phyloP scores from a whole-genome alignment of 1,140 invertebrate species.

The Bombus cullumanus region DNA sequence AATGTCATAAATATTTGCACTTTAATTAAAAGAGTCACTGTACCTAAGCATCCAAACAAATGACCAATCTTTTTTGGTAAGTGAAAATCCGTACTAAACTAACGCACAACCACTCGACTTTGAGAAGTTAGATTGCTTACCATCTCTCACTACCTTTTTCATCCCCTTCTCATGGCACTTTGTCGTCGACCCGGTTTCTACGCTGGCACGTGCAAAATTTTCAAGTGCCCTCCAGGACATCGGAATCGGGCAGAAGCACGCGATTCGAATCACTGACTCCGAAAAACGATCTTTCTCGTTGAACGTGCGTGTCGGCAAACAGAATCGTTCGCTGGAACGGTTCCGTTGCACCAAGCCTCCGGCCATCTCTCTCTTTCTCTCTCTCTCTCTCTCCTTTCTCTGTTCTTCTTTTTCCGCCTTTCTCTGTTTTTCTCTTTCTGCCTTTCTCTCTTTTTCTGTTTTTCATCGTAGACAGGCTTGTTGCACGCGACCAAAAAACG shows the following conservation, averaged over 20 bases:
- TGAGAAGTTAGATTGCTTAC: not conserved
- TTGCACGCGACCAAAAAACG: conserved; percentile 54
- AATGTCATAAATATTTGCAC: no score
- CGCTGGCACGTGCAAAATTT: conserved; percentile 64
- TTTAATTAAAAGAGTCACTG: no score
- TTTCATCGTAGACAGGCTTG: conserved; percentile 20
- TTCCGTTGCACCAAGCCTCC: conserved; percentile 45
- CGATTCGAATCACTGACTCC: conserved; percentile 77
- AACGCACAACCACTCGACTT: not conserved
- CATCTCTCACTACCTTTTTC: not conserved
- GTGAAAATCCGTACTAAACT: no score
- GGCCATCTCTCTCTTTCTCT: not conserved
- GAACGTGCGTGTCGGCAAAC: conserved; percentile 81
- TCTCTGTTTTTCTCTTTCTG: no score
- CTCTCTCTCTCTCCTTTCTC: not conserved
- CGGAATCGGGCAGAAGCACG: conserved; percentile 42
- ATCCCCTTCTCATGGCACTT: no score
- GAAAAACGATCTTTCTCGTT: conserved; percentile 80
- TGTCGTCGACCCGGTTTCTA: conserved; percentile 33
- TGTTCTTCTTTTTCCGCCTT: not conserved
- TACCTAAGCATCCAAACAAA: not conserved
- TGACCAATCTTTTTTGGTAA: not conserved
- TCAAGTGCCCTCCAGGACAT: conserved; percentile 48
- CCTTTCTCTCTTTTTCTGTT: conserved; percentile 1
- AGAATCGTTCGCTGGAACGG: conserved; percentile 77